Conservation (phyloP, 2,797 vertebrate genomes). For the Sebastes diaconus region DNA sequence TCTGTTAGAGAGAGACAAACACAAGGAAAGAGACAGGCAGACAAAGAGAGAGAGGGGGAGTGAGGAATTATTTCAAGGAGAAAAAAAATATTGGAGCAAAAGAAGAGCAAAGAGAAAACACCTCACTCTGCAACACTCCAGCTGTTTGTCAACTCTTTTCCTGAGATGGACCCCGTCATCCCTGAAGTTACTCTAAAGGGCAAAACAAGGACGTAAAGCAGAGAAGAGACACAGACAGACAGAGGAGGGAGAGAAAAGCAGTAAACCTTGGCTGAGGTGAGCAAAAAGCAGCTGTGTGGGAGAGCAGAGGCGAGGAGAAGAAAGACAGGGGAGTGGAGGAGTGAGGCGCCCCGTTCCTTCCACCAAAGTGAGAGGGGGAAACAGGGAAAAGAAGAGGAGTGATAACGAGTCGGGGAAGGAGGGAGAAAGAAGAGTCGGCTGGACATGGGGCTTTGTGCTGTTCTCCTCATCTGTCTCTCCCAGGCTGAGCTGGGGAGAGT, state of each 20-base stretch:
- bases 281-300: conserved; percentile 55
- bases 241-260: conserved; percentile 47
- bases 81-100: conserved; percentile 29
- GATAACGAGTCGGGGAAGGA: conserved; percentile 60
- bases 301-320: conserved; percentile 51
- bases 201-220: conserved; percentile 18
- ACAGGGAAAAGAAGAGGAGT: conserved; percentile 42
- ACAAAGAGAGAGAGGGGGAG: background rate
- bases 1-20: conserved; percentile 22
- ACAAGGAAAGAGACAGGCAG: background rate
- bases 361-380: conserved; percentile 41
- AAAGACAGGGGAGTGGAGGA: conserved; percentile 67
- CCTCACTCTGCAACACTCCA: conserved; percentile 44
- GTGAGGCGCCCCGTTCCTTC: conserved; percentile 50
- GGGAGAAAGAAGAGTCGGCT: conserved; percentile 54
- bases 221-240: conserved; percentile 33
- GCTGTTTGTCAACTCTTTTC: conserved; percentile 60
- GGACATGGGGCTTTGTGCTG: conserved; percentile 83
- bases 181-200: conserved; percentile 56
- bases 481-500: conserved; percentile 82
- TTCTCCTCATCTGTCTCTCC: conserved; percentile 85
- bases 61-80: conserved; percentile 6
- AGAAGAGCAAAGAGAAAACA: conserved; percentile 26
- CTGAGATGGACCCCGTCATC: conserved; percentile 64
- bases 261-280: conserved; percentile 58